Evolutionary conservation across 2,113 vertebrate genomes (phyloP).

Genomic region (Xenopus laevis): DNA sequence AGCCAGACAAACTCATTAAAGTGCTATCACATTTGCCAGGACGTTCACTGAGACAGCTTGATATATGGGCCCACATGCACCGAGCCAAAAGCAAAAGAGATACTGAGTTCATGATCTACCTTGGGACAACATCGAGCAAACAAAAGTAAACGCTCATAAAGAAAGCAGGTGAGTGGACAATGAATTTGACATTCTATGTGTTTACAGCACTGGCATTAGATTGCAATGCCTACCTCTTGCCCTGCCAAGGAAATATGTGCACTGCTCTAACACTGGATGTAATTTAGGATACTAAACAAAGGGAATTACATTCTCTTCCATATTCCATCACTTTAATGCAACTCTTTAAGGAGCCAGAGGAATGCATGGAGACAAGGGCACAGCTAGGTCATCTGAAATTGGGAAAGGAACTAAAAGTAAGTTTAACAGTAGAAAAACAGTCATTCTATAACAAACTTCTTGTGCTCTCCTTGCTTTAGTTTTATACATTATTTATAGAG

Average conservation of each 20-base stretch:
- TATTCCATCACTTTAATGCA: too few species aligned
- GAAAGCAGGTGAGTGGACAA: slow-evolving; percentile 32
- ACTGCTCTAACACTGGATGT: too few species aligned
- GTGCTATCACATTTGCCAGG: slow-evolving; percentile 43
- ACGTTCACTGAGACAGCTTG: slow-evolving; percentile 41
- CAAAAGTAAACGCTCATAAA: slow-evolving; percentile 16
- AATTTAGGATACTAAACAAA: too few species aligned
- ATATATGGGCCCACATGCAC: slow-evolving; percentile 32
- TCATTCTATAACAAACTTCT: too few species aligned
- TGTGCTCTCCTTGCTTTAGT: too few species aligned
- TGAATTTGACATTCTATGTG: background rate
- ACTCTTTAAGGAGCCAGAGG: too few species aligned
- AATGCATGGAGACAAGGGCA: too few species aligned
- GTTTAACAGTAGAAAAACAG: too few species aligned
- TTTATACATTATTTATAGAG: too few species aligned
- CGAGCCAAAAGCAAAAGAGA: slow-evolving; percentile 31
- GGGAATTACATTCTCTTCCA: too few species aligned
- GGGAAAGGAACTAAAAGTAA: too few species aligned
- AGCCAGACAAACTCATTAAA: slow-evolving; percentile 45
- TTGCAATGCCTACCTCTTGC: background rate
- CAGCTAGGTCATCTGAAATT: too few species aligned
- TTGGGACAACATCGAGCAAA: slow-evolving; percentile 24
- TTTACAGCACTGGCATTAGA: background rate
- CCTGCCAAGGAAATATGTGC: slow-evolving; percentile 19
- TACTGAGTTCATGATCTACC: slow-evolving; percentile 38